phyloP scores from a whole-genome alignment of 2,113 vertebrate genomes.

The Leptosomus discolor region DNA sequence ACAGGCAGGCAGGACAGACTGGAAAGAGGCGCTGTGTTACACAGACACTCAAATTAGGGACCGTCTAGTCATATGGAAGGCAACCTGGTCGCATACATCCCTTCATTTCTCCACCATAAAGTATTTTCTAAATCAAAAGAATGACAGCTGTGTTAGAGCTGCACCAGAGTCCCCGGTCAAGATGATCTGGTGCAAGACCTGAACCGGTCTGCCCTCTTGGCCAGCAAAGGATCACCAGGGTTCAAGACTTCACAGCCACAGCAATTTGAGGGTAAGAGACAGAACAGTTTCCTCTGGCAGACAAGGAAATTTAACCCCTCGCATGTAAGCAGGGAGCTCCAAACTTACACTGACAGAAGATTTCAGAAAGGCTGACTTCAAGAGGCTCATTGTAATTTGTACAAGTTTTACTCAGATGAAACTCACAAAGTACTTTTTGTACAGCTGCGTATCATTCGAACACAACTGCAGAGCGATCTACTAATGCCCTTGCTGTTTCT shows the following conservation, averaged over 20 bases:
- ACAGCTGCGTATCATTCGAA: neutral
- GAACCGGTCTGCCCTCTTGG: neutral
- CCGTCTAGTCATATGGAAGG: neutral
- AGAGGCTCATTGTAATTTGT: neutral
- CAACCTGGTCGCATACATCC: neutral
- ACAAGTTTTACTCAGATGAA: neutral
- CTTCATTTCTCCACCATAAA: neutral
- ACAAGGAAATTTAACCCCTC: neutral
- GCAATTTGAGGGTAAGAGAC: neutral
- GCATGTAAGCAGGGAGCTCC: neutral
- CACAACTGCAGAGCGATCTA: neutral
- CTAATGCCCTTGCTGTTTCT: neutral
- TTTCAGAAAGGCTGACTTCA: neutral
- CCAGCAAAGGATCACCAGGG: neutral
- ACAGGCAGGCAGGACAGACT: neutral
- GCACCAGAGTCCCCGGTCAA: neutral
- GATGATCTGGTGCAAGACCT: neutral
- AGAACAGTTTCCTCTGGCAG: neutral
- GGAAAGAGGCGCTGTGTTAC: neutral
- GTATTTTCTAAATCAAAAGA: neutral
- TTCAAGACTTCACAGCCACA: neutral
- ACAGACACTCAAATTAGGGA: neutral
- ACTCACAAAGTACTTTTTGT: neutral
- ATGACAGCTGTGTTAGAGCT: neutral
- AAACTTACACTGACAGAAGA: neutral